A percentile compares a stretch with the other conserved stretches of the same genome.
These are phyloP conservation scores for Nyctalus aviator DNA, from an alignment of 2,797 vertebrate species.

Conservation along the genomic window DNA sequence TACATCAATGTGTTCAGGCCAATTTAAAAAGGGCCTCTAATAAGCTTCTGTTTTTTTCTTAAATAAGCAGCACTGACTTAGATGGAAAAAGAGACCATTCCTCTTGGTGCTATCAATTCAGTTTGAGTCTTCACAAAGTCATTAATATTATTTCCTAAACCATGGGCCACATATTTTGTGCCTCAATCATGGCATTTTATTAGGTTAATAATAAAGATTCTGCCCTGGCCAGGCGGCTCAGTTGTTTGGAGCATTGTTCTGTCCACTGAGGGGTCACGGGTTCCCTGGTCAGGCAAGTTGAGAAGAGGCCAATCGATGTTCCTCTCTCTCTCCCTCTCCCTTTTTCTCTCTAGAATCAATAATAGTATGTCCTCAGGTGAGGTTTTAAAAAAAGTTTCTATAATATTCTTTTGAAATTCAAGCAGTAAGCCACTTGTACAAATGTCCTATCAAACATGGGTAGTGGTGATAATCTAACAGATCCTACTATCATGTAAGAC, in stretches of 20 bases:
- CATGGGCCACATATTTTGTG: not conserved
- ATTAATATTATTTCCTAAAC: not conserved
- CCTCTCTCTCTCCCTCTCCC: not conserved
- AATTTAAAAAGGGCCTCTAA: not conserved
- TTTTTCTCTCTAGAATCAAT: not conserved
- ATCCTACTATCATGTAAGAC: not conserved
- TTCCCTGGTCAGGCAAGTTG: not conserved
- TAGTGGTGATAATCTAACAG: not conserved
- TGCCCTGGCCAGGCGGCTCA: not conserved
- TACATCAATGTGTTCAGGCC: not conserved
- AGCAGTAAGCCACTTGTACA: not conserved
- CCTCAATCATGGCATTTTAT: not conserved
- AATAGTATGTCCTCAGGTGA: not conserved
- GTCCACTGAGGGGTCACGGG: not conserved
- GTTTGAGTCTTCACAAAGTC: not conserved
- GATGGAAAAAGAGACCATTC: not conserved
- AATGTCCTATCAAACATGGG: conserved; percentile 1
- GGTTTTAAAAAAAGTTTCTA: not conserved
- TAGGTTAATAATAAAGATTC: not conserved
- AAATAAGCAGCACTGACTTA: not conserved
- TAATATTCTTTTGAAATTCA: not conserved
- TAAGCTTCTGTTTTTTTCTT: not conserved
- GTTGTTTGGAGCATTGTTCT: not conserved
- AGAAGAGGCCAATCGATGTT: not conserved
- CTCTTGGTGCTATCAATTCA: not conserved